Evolutionary conservation across 2,888 invertebrate genomes (phyloP), one percentile per base, ranked within the genome.

Genomic region (Dynastes maya): DNA sequence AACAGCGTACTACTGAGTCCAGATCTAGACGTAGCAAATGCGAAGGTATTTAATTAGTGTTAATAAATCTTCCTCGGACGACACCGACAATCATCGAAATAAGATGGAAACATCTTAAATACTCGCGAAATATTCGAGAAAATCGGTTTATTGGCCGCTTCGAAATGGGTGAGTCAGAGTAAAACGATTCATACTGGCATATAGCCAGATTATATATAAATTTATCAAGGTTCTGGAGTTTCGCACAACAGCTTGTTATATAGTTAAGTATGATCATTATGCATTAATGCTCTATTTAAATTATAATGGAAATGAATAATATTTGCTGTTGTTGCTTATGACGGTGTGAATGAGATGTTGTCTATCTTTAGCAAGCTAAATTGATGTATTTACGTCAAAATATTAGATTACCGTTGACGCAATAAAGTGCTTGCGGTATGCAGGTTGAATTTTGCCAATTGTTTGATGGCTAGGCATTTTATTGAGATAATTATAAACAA

Each of bases 81-180:
- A 29, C 45, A 68, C 22, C n/a, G 37, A 29, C 22, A 49, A 27
- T 29, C 22, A 22, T 65, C 64, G 27, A n/a, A 27, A 53, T 13
- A 55, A 32, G 65, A 37, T 37, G 70, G 63, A 65, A 76, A 63
- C 64, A 67, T 58, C n/a, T 40, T 37, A 63, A 51, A 79, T 65
- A 45, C 65, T 67, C 79, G 74, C 63, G 75, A 68, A 75, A 75
- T 76, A 58, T 75, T 75, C 78, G 51, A 49, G 67, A 76, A 72
- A 76, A 79, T 76, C 76, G 78, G 81, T 79, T 82, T 82, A 82
- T 80, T 82, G 81, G 81, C 81, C 82, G 81, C 74, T 72, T 70
- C 78, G 72, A 76, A 65, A 80, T 78, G 76, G 80, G 77, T 81
- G 80, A 82, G 77, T 82, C 82, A 80, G 55, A 53, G 58, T 79